phyloP scores from a whole-genome alignment of 2,113 vertebrate species.

The Anarrhichthys ocellatus region DNA sequence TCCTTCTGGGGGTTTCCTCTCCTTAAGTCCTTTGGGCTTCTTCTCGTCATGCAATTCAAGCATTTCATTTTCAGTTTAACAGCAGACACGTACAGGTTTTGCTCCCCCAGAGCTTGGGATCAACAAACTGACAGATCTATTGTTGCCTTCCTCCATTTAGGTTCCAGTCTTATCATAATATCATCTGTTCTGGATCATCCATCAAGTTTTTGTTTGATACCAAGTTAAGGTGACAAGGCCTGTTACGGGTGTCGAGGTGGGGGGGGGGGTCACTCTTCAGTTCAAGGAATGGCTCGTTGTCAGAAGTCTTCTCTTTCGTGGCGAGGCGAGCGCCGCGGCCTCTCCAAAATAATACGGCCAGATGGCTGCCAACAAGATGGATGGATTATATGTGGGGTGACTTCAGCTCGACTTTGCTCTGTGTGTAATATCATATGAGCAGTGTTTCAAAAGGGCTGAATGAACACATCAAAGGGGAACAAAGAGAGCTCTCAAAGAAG shows the following conservation, averaged over 20 bases:
- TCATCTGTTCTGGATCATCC: conserved; percentile 79
- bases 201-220: conserved; percentile 80
- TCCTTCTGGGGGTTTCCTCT: not conserved
- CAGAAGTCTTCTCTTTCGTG: conserved; percentile 63
- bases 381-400: conserved; percentile 84
- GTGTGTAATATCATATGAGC: conserved; percentile 76
- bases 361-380: conserved; percentile 86
- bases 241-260: conserved; percentile 54
- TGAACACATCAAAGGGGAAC: conserved; percentile 65
- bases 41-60: conserved; percentile 32
- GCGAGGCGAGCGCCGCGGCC: conserved; percentile 60
- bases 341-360: conserved; percentile 79
- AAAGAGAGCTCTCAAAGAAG: conserved; percentile 59
- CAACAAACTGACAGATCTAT: conserved; percentile 54
- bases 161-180: conserved; percentile 68
- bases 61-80: conserved; percentile 22
- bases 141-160: conserved; percentile 61
- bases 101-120: conserved; percentile 37
- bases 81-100: conserved; percentile 50
- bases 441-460: conserved; percentile 71
- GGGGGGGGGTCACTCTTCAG: conserved; percentile 63
- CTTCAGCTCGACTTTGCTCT: conserved; percentile 77
- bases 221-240: conserved; percentile 62
- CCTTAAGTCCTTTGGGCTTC: conserved; percentile 34
- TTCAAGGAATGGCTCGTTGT: conserved; percentile 65